Percentiles rank a stretch among this genome's conserved stretches.
phyloP scores from a whole-genome alignment of 2,797 vertebrate species.

The Mus caroli region DNA sequence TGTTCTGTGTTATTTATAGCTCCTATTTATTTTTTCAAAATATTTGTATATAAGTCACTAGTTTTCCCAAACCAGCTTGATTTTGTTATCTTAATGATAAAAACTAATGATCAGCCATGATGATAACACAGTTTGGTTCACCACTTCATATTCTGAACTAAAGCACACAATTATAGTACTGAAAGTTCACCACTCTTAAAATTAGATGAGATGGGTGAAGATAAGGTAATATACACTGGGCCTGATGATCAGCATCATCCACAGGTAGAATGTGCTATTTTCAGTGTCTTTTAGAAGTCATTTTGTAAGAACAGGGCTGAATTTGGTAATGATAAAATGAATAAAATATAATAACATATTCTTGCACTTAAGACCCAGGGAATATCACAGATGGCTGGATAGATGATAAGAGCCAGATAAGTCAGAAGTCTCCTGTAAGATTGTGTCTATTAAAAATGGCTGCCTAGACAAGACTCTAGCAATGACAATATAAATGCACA shows the following conservation, averaged over 20 bases:
- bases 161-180: neutral
- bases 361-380: neutral
- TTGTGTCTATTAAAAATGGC: neutral
- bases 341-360: neutral
- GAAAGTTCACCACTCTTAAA: slow-evolving; percentile 6
- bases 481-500: neutral
- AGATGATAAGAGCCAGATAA: neutral
- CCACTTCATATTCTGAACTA: slow-evolving; percentile 25
- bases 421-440: neutral
- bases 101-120: slow-evolving; percentile 37
- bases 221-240: neutral
- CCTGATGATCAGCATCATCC: neutral
- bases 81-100: slow-evolving; percentile 35
- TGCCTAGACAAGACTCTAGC: neutral
- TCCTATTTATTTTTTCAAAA: slow-evolving; percentile 13
- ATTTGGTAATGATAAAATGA: slow-evolving; percentile 21
- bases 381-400: neutral
- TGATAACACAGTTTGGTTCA: slow-evolving; percentile 3
- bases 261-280: neutral
- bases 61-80: slow-evolving; percentile 17
- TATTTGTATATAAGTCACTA: slow-evolving; percentile 5
- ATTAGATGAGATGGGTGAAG: neutral
- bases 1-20: neutral
- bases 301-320: neutral
- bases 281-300: slow-evolving; percentile 7